phyloP scores from a whole-genome alignment of 2,113 vertebrate species.

The Corydoras maculifer region DNA sequence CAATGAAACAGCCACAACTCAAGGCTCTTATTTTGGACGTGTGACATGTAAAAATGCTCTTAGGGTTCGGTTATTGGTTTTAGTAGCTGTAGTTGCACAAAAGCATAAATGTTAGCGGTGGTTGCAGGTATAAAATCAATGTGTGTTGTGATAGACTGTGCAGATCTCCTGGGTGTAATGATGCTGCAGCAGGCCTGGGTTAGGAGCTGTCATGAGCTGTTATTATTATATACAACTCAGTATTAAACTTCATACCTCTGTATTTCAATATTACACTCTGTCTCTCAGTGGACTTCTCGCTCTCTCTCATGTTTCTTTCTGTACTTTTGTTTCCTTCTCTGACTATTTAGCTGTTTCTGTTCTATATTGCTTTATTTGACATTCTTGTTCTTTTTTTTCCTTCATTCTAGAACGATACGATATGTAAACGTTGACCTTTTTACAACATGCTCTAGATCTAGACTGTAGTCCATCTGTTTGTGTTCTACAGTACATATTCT shows the following conservation, averaged over 20 bases:
- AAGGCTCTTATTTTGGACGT: background rate
- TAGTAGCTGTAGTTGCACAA: background rate
- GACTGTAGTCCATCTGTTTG: no score
- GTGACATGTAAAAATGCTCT: background rate
- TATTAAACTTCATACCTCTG: slow-evolving; percentile 19
- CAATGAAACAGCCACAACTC: no score
- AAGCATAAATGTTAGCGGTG: background rate
- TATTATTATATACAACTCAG: slow-evolving; percentile 15
- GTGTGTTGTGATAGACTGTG: slow-evolving; percentile 5
- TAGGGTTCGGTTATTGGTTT: background rate
- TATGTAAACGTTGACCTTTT: no score
- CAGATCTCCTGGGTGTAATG: slow-evolving; percentile 18
- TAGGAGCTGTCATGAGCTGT: slow-evolving; percentile 3
- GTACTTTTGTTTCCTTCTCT: background rate
- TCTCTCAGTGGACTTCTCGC: background rate
- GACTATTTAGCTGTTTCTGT: no score
- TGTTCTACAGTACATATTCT: no score
- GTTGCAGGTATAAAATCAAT: slow-evolving; percentile 19
- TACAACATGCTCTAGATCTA: no score
- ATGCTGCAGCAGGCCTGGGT: slow-evolving; percentile 2
- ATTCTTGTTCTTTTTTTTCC: background rate
- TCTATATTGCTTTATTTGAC: background rate
- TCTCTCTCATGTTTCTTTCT: slow-evolving; percentile 9
- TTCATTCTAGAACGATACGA: no score
- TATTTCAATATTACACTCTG: slow-evolving; percentile 6